Evolutionary conservation across 2,888 invertebrate species (phyloP).

Genomic region (Elaeidobius kamerunicus): DNA sequence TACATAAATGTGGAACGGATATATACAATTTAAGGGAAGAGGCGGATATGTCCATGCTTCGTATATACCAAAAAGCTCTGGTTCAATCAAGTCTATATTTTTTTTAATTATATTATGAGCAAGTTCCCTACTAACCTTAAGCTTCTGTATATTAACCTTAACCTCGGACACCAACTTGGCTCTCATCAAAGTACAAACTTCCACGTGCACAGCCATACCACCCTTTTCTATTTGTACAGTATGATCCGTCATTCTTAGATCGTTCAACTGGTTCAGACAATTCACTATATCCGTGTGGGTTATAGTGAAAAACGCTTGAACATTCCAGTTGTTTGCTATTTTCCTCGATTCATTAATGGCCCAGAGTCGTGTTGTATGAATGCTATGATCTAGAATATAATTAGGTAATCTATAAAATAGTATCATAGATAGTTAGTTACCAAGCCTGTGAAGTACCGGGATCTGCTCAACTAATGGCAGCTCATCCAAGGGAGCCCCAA

Average conservation of each 20-base stretch:
- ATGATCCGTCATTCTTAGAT: constrained; percentile 62
- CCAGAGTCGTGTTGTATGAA: constrained; percentile 78
- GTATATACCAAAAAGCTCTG: too few species aligned
- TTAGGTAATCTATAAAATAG: background rate
- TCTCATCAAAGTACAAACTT: constrained; percentile 77
- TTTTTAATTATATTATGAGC: constrained; percentile 7
- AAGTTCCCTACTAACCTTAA: constrained; percentile 66
- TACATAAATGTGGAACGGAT: too few species aligned
- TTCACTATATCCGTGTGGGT: constrained; percentile 63
- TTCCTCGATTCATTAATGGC: constrained; percentile 68
- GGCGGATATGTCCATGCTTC: too few species aligned
- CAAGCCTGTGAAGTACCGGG: constrained; percentile 69
- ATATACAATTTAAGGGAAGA: too few species aligned
- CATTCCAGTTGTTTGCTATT: constrained; percentile 71
- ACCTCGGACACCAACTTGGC: constrained; percentile 79
- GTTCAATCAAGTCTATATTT: background rate
- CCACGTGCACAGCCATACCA: constrained; percentile 67
- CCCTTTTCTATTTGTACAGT: constrained; percentile 54
- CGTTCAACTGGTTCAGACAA: constrained; percentile 58
- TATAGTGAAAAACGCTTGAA: constrained; percentile 69
- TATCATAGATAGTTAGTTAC: constrained; percentile 41
- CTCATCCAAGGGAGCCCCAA: constrained; percentile 71
- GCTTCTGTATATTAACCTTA: constrained; percentile 67
- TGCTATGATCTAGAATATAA: constrained; percentile 63
- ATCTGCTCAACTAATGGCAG: constrained; percentile 81